phyloP scores from a whole-genome alignment of 1,140 invertebrate genomes.

The Monomorium pharaonis region DNA sequence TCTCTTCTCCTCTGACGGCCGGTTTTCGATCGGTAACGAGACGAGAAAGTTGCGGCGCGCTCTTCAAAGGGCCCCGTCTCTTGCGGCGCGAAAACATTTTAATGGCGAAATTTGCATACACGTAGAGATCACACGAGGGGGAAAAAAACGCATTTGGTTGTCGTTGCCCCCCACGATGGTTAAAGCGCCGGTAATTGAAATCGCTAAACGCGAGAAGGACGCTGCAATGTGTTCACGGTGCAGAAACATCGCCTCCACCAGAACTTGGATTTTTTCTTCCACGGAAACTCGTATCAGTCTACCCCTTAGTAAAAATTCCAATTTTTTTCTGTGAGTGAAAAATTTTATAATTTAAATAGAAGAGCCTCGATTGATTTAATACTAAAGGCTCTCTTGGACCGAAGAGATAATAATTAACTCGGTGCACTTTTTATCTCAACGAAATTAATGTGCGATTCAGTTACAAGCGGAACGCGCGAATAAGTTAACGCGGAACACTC shows the following conservation, averaged over 20 bases:
- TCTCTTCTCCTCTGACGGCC: not conserved
- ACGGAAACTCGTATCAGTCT: not conserved
- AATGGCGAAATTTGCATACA: conserved; percentile 32
- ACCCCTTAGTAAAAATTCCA: not conserved
- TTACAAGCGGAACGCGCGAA: not conserved
- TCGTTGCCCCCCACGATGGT: not conserved
- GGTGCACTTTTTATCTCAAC: not conserved
- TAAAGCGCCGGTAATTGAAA: conserved; percentile 28
- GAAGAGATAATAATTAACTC: not conserved
- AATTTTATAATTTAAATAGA: not conserved
- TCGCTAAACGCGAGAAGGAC: no score
- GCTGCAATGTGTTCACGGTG: not conserved
- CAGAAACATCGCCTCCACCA: not conserved
- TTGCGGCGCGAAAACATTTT: conserved; percentile 44
- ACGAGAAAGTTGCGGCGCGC: conserved; percentile 19
- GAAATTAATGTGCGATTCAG: not conserved
- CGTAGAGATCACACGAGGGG: not conserved
- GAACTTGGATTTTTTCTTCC: not conserved
- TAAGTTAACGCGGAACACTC: not conserved
- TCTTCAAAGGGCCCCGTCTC: conserved; percentile 13
- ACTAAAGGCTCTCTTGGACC: not conserved
- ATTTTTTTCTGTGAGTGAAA: not conserved
- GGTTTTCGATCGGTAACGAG: conserved; percentile 41
- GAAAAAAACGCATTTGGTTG: not conserved
- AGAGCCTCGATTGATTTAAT: not conserved